Base-by-base conservation (phyloP, 2,888 invertebrate species). In the Tenthredo amoena region DNA sequence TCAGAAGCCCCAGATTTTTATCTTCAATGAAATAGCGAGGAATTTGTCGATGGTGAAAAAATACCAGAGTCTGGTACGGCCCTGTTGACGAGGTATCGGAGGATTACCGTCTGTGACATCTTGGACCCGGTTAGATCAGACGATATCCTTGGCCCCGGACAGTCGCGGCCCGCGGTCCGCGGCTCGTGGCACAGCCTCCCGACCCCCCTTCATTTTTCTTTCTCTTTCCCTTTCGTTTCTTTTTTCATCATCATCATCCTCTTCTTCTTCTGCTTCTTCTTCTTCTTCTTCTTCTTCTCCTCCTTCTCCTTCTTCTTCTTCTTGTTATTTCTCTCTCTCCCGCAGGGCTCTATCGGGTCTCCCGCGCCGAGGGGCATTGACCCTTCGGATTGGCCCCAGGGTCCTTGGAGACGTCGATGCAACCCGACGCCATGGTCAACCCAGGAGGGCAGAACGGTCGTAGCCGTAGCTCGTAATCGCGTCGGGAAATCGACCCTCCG, bases 71-170 rank as follows among this genome's bases (percentile, higher is more conserved):
- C 86, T 85, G 71, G 86, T 87, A 81, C 88, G 88, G 89, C 88
- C 88, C 88, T 90, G 90, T 89, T 88, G 88, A 88, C 87, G 89
- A 87, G 87, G 89, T 89, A 87, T 88, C 88, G 87, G 87, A 87
- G 91, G 89, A 92, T 92, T 92, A 92, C 92, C 91, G 91, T 89
- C 89, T 91, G 90, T 92, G 91, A 92, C 92, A 90, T 91, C 90
- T 88, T 89, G 91, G 90, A 90, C 90, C 89, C 89, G 90, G 90
- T 88, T 88, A 89, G 89, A 89, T 90, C 90, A 88, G 90, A 88
- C 87, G 83, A 83, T 83, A 83, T 83, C 83, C 68, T 65, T 83
- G 83, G 83, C 43, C 68, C 79, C 83, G 40, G 62, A 58, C 15
- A 21, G 79, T 79, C 79, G 79, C 58, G 79, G 58, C 79, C 40